phyloP scores from a whole-genome alignment of 2,797 vertebrate species.

The Alcedo quadribrachys region DNA sequence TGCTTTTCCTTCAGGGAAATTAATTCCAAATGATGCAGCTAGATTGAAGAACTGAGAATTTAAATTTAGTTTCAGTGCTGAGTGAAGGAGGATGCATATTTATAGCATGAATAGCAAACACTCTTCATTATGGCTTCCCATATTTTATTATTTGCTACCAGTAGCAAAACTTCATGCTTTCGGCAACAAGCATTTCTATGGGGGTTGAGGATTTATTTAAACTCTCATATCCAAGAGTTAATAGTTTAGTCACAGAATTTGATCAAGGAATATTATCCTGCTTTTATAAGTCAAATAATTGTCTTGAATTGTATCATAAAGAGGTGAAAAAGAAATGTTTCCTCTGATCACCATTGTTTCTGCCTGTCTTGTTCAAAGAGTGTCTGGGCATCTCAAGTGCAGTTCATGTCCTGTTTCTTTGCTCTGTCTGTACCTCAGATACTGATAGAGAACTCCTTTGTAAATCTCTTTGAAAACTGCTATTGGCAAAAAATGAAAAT shows the following conservation, averaged over 20 bases:
- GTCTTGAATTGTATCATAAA: background rate
- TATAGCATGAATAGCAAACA: background rate
- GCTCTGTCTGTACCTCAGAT: background rate
- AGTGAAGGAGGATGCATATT: conserved; percentile 39
- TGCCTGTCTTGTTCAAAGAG: background rate
- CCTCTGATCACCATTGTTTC: background rate
- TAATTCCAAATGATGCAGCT: conserved; percentile 54
- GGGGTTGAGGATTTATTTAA: background rate
- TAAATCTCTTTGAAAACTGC: background rate
- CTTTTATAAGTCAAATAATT: background rate
- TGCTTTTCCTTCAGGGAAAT: conserved; percentile 48
- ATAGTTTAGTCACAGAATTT: background rate
- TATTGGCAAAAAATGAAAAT: background rate
- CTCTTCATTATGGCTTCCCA: background rate
- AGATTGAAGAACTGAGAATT: conserved; percentile 45
- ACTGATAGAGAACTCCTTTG: background rate
- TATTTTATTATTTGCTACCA: background rate
- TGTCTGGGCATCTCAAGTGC: background rate
- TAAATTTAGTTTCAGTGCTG: conserved; percentile 28
- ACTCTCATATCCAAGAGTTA: background rate
- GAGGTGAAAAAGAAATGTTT: background rate
- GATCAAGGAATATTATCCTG: background rate
- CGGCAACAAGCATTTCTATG: background rate
- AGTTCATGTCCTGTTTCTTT: background rate
- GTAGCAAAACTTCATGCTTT: background rate